phyloP scores from a whole-genome alignment of 2,797 vertebrate species.

The Margarornis squamiger region DNA sequence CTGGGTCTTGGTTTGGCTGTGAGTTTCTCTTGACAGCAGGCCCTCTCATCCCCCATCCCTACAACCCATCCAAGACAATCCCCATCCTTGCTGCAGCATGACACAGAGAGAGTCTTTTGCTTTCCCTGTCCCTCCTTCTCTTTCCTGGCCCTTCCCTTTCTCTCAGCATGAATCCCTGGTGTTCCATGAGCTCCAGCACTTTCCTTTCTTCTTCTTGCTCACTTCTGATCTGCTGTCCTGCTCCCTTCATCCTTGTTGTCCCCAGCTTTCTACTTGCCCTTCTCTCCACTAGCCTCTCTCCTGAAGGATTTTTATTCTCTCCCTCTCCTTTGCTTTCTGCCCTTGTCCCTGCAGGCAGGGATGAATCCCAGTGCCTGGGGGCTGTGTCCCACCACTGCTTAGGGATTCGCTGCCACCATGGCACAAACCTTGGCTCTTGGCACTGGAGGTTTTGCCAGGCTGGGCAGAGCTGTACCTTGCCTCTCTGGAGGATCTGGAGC shows the following conservation, averaged over 20 bases:
- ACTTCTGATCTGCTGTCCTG: background rate
- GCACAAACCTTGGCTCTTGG: background rate
- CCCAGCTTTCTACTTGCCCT: background rate
- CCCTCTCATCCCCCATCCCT: background rate
- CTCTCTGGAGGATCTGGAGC: background rate
- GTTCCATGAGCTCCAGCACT: background rate
- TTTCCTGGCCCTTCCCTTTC: background rate
- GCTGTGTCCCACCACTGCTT: background rate
- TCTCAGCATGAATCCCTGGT: background rate
- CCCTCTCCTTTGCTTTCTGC: background rate
- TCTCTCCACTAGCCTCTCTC: background rate
- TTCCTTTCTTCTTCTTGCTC: background rate
- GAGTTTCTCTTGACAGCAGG: background rate
- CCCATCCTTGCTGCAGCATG: background rate
- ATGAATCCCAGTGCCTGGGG: background rate
- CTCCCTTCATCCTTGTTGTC: background rate
- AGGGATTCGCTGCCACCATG: accelerated
- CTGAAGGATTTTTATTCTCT: background rate
- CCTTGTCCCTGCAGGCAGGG: background rate
- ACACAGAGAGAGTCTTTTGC: background rate
- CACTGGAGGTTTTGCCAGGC: background rate
- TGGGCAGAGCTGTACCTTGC: background rate
- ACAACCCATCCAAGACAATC: background rate
- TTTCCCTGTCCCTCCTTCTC: background rate
- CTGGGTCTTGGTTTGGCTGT: background rate